Evolutionary conservation across 2,888 invertebrate species (phyloP).

Genomic region (Chromoteleia sp.): DNA sequence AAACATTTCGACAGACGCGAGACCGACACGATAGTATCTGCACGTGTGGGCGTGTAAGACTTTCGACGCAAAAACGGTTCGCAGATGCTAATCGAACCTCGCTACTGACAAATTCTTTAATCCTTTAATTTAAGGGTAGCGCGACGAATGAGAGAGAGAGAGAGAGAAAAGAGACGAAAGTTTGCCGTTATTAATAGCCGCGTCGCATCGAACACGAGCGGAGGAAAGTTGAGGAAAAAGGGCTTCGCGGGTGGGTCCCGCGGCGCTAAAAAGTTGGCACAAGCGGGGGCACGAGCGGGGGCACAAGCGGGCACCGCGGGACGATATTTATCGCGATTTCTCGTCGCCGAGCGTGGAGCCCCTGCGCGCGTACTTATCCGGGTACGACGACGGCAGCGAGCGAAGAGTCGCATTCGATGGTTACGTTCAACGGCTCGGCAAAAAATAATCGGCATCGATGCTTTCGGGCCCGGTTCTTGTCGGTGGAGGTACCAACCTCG

Average conservation of each 20-base stretch:
- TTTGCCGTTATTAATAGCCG: constrained; percentile 13
- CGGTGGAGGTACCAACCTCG: constrained; percentile 33
- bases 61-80: constrained; percentile 41
- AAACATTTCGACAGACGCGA: constrained; percentile 55
- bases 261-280: constrained; percentile 34
- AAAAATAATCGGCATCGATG: constrained; percentile 67
- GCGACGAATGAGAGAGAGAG: background rate
- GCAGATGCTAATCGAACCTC: constrained; percentile 50
- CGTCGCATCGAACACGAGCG: background rate
- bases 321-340: constrained; percentile 54
- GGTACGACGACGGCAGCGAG: constrained; percentile 24
- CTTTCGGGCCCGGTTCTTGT: constrained; percentile 74
- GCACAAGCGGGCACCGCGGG: constrained; percentile 15
- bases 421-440: constrained; percentile 42
- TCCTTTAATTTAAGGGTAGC: constrained; percentile 34
- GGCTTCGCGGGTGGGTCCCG: constrained; percentile 38
- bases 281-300: no score
- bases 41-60: constrained; percentile 59
- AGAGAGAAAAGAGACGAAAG: background rate
- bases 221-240: background rate
- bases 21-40: constrained; percentile 44
- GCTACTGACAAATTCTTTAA: constrained; percentile 52
- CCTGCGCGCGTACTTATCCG: background rate
- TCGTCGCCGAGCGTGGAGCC: constrained; percentile 8
- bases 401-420: constrained; percentile 40